These are phyloP conservation scores for Zaprionus nigranus DNA, from an alignment of 1,140 invertebrate genomes.

Conservation along the genomic window DNA sequence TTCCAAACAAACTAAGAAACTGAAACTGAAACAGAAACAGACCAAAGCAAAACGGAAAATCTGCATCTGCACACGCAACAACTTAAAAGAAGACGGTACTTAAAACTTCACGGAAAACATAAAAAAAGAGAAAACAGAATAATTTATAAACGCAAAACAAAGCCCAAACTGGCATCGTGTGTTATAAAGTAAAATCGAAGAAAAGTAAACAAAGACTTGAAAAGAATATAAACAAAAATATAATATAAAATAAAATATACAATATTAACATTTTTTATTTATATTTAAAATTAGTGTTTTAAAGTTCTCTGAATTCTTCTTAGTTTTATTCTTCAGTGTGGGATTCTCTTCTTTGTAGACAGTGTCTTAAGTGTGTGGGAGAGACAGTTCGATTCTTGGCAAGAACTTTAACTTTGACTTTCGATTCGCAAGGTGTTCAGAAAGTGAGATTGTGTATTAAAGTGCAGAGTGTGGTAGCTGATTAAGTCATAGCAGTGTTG, in stretches of 20 bases:
- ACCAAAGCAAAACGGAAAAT: constrained; percentile 47
- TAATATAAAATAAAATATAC: neutral
- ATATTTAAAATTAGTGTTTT: constrained; percentile 3
- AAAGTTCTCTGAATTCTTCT: neutral
- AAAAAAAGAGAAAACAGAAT: constrained; percentile 56
- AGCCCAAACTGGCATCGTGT: constrained; percentile 29
- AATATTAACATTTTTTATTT: constrained; percentile 1
- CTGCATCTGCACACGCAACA: constrained; percentile 46
- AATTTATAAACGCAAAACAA: constrained; percentile 36
- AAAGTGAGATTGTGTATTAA: constrained; percentile 18
- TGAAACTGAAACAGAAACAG: constrained; percentile 49
- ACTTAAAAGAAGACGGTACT: constrained; percentile 43
- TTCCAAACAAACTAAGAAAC: constrained; percentile 76
- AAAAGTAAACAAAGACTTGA: constrained; percentile 35
- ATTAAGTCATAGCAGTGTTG: neutral
- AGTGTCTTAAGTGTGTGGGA: neutral
- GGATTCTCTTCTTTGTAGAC: neutral
- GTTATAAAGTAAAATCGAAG: constrained; percentile 13
- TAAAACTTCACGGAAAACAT: constrained; percentile 6
- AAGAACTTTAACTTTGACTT: constrained; percentile 13
- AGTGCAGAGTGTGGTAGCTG: neutral
- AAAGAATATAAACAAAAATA: constrained; percentile 20
- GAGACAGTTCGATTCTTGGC: neutral
- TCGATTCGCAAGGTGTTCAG: neutral
- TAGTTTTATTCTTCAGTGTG: neutral